A percentile compares a stretch with the other conserved stretches of the same genome.
Evolutionary conservation across 1,140 invertebrate species (phyloP).

Genomic region (Epicauta chinensis): DNA sequence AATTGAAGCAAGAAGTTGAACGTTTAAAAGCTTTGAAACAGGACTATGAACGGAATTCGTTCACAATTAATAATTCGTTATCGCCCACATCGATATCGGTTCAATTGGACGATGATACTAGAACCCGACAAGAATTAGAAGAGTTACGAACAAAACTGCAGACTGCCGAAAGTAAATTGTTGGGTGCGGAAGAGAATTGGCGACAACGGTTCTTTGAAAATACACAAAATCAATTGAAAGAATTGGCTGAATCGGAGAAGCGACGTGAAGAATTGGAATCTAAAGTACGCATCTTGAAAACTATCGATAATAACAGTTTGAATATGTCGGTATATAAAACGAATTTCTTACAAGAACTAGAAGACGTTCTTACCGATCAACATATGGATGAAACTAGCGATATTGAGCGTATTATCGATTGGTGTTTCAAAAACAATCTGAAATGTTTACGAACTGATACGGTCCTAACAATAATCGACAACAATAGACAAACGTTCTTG

Average conservation of each 20-base stretch:
- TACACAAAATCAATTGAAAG: constrained; percentile 36
- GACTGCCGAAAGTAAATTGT: constrained; percentile 54
- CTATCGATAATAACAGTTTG: constrained; percentile 33
- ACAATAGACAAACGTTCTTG: constrained; percentile 22
- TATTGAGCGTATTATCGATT: constrained; percentile 21
- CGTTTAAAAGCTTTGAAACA: constrained; percentile 52
- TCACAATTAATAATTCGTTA: constrained; percentile 26
- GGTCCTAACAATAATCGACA: constrained; percentile 27
- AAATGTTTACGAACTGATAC: constrained; percentile 22
- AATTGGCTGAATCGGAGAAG: constrained; percentile 52
- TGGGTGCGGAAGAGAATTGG: constrained; percentile 51
- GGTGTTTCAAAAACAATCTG: constrained; percentile 24
- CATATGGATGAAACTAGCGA: constrained; percentile 12
- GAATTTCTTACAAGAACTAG: constrained; percentile 50
- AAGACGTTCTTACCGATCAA: constrained; percentile 43
- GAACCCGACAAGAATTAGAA: constrained; percentile 42
- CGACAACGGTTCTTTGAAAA: constrained; percentile 46
- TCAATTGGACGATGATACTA: constrained; percentile 39
- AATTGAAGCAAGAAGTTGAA: constrained; percentile 63
- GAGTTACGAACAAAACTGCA: constrained; percentile 50
- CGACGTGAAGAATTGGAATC: constrained; percentile 51
- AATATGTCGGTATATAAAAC: constrained; percentile 45
- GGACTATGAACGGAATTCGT: constrained; percentile 48
- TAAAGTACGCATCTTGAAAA: constrained; percentile 36
- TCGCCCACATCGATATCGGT: constrained; percentile 30